Evolutionary conservation across 2,797 vertebrate genomes (phyloP).

Genomic region (Epinephelus malabaricus): DNA sequence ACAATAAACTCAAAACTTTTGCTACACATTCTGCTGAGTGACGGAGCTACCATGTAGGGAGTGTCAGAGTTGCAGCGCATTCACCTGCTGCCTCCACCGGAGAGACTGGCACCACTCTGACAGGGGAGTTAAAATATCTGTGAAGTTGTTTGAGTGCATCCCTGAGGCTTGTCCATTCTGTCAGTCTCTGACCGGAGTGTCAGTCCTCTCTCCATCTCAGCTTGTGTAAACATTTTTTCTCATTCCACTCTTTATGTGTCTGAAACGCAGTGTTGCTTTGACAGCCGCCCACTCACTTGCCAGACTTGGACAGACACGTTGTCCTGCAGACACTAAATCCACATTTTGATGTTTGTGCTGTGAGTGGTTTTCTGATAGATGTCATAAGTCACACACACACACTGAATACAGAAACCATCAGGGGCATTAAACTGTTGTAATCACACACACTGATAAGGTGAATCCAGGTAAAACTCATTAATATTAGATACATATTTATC

Average conservation of each 20-base stretch:
- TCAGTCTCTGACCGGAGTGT: conserved; percentile 55
- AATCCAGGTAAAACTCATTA: conserved; percentile 14
- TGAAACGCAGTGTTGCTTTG: conserved; percentile 37
- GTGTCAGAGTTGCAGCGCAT: conserved; percentile 38
- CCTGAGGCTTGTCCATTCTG: conserved; percentile 48
- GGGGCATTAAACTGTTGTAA: conserved; percentile 4
- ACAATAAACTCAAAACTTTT: background rate
- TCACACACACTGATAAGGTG: background rate
- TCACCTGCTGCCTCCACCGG: conserved; percentile 29
- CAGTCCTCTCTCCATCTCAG: conserved; percentile 52
- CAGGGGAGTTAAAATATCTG: conserved; percentile 29
- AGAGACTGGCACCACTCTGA: conserved; percentile 10
- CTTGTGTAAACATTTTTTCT: conserved; percentile 52
- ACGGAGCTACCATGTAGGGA: conserved; percentile 65
- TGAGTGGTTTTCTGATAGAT: background rate
- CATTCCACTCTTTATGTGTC: conserved; percentile 47
- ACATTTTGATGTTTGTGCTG: conserved; percentile 34
- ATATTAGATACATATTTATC: background rate
- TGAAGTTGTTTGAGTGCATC: conserved; percentile 42
- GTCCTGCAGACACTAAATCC: conserved; percentile 48
- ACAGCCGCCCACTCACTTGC: conserved; percentile 56
- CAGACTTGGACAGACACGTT: conserved; percentile 31
- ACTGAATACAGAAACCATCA: background rate
- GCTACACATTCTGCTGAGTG: background rate
- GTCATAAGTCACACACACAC: background rate